phyloP scores from a whole-genome alignment of 2,797 vertebrate genomes.

The Vireo griseus region DNA sequence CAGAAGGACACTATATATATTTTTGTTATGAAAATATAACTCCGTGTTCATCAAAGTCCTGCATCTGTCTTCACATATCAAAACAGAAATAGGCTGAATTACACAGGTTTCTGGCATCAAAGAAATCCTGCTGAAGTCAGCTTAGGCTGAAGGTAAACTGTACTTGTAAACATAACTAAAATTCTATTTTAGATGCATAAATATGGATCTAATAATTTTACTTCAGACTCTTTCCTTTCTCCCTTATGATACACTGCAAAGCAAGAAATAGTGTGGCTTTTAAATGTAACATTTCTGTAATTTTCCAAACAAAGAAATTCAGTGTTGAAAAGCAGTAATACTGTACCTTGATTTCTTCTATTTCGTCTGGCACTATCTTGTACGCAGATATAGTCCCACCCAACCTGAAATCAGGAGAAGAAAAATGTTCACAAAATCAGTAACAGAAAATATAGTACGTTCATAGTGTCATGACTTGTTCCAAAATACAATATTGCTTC shows the following conservation, averaged over 20 bases:
- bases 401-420: constrained; percentile 83
- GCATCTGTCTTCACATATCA: background rate
- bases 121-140: background rate
- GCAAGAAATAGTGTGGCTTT: background rate
- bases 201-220: background rate
- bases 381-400: constrained; percentile 96
- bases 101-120: background rate
- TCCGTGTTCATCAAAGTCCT: background rate
- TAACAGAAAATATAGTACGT: background rate
- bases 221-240: background rate
- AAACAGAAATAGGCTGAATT: background rate
- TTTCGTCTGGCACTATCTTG: constrained; percentile 98
- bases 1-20: background rate
- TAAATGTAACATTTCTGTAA: background rate
- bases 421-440: constrained; percentile 67
- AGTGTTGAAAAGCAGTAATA: constrained; percentile 60
- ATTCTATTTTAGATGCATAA: background rate
- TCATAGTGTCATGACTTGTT: background rate
- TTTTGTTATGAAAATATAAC: background rate
- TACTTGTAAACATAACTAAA: background rate
- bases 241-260: background rate
- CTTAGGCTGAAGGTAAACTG: background rate
- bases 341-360: constrained; percentile 97
- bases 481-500: background rate
- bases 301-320: background rate